phyloP scores from a whole-genome alignment of 2,113 vertebrate species.

The Pandion haliaetus region DNA sequence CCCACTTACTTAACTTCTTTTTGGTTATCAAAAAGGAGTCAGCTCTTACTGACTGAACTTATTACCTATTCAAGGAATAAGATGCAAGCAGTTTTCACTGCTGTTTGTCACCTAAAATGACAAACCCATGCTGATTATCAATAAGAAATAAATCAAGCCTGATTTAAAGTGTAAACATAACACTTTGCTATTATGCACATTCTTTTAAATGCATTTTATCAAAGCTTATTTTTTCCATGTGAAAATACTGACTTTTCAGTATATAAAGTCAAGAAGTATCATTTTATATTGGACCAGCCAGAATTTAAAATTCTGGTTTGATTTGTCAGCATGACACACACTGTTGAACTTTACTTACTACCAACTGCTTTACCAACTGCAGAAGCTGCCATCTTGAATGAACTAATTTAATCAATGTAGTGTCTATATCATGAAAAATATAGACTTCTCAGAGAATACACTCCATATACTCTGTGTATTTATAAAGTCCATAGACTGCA shows the following conservation, averaged over 20 bases:
- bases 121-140: background rate
- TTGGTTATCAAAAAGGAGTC: background rate
- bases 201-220: background rate
- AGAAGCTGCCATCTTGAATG: background rate
- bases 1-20: background rate
- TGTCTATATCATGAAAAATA: background rate
- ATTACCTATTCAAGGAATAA: background rate
- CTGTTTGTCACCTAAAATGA: background rate
- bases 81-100: background rate
- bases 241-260: background rate
- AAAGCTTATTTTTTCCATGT: background rate
- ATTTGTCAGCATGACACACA: background rate
- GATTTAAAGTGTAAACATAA: background rate
- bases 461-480: no score
- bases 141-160: background rate
- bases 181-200: background rate
- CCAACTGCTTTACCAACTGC: background rate
- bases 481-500: background rate
- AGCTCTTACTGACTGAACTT: background rate
- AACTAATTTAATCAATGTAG: background rate
- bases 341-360: background rate
- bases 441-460: background rate
- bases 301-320: background rate
- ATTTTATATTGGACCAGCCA: background rate
- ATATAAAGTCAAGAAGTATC: background rate